Percentiles rank a stretch among this genome's conserved stretches.
Conservation (phyloP, 2,888 invertebrate genomes). For the Pogonocherus hispidulus region DNA sequence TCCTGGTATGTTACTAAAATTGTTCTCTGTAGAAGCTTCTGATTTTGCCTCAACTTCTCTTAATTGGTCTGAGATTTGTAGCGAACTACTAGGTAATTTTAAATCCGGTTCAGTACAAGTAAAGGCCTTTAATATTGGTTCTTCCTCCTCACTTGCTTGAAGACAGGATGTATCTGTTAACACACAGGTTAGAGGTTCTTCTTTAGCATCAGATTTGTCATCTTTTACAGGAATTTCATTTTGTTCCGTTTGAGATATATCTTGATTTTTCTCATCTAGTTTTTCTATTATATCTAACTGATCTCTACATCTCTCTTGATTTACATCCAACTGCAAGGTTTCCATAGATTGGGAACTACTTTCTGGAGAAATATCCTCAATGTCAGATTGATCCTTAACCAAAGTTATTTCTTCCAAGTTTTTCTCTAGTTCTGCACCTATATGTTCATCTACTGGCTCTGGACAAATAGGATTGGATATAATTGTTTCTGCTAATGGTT, state of each 20-base stretch:
- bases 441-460: neutral
- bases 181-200: neutral
- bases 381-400: slow-evolving; percentile 33
- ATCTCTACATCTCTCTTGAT: slow-evolving; percentile 18
- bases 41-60: neutral
- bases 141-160: slow-evolving; percentile 42
- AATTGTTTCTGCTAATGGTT: neutral
- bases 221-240: neutral
- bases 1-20: neutral
- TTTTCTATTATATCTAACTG: slow-evolving; percentile 4
- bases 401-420: neutral
- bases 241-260: slow-evolving; percentile 33
- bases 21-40: neutral
- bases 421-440: slow-evolving; percentile 2
- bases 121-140: neutral
- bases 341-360: slow-evolving; percentile 49
- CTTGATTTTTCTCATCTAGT: neutral
- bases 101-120: neutral
- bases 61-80: neutral
- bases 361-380: slow-evolving; percentile 48
- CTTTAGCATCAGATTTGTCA: neutral
- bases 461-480: neutral
- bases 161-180: neutral
- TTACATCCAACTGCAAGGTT: slow-evolving; percentile 24
- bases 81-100: neutral